Conservation (phyloP, 2,797 vertebrate species). For the Bryconaethiops microstoma region DNA sequence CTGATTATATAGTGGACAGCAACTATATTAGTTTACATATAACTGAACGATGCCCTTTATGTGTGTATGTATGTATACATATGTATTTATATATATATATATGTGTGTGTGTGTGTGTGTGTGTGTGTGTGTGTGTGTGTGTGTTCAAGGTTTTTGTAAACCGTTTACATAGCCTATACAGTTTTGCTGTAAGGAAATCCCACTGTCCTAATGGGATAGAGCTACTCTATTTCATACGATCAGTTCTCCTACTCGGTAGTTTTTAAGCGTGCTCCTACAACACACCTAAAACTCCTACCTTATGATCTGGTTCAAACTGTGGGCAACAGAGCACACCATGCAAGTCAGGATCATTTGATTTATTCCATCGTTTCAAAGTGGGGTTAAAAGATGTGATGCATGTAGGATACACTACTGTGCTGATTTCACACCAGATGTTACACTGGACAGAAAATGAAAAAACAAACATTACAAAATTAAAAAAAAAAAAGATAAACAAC, state of each 20-base stretch:
- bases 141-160: too few relatives aligned
- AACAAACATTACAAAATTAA: conserved; percentile 58
- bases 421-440: conserved; percentile 66
- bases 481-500: conserved; percentile 57
- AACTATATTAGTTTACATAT: too few relatives aligned
- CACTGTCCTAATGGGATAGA: neutral
- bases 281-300: conserved; percentile 15
- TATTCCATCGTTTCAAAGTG: conserved; percentile 80
- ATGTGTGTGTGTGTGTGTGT: too few relatives aligned
- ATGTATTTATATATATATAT: too few relatives aligned
- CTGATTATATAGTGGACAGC: neutral
- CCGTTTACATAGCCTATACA: too few relatives aligned
- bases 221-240: neutral
- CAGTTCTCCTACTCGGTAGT: neutral
- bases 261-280: neutral
- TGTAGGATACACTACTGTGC: conserved; percentile 51
- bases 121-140: too few relatives aligned
- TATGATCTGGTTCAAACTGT: conserved; percentile 11
- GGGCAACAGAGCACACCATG: conserved; percentile 63
- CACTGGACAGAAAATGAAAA: conserved; percentile 63
- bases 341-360: conserved; percentile 76
- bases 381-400: conserved; percentile 68
- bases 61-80: too few relatives aligned
- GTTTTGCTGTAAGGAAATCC: too few relatives aligned
- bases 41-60: too few relatives aligned